Evolutionary conservation across 2,888 invertebrate species (phyloP).

Genomic region (Fissipunctia ypsillon): DNA sequence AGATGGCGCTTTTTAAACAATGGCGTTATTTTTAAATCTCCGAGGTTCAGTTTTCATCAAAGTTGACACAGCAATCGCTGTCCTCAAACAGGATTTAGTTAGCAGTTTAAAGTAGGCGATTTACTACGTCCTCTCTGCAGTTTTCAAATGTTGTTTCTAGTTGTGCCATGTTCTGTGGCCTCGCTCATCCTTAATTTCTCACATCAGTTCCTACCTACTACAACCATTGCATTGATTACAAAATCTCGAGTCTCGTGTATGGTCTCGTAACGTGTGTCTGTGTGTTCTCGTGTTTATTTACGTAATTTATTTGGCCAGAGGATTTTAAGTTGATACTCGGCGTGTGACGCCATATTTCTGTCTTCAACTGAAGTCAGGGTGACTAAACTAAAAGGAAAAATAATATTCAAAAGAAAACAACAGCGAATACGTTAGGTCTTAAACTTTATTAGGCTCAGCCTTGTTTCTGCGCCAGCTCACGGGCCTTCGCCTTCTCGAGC

Average conservation of each 20-base stretch:
- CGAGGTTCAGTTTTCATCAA: not conserved
- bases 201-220: not conserved
- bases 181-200: no score
- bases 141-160: not conserved
- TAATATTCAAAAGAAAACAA: constrained; percentile 72
- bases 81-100: not conserved
- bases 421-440: constrained; percentile 74
- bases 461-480: constrained; percentile 98
- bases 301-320: not conserved
- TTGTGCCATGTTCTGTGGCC: no score
- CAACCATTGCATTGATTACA: not conserved
- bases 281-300: not conserved
- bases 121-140: not conserved
- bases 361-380: not conserved
- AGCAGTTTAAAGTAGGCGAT: not conserved
- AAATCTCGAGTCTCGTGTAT: not conserved
- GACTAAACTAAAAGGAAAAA: not conserved
- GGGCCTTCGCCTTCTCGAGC: constrained; percentile 98
- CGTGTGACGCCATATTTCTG: not conserved
- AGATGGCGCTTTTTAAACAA: not conserved
- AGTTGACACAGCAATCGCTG: no score
- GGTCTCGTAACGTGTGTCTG: no score
- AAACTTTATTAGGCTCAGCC: constrained; percentile 91
- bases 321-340: not conserved
- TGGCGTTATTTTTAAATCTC: not conserved